Conservation (phyloP, 1,140 invertebrate genomes). For the Leguminivora glycinivorella region DNA sequence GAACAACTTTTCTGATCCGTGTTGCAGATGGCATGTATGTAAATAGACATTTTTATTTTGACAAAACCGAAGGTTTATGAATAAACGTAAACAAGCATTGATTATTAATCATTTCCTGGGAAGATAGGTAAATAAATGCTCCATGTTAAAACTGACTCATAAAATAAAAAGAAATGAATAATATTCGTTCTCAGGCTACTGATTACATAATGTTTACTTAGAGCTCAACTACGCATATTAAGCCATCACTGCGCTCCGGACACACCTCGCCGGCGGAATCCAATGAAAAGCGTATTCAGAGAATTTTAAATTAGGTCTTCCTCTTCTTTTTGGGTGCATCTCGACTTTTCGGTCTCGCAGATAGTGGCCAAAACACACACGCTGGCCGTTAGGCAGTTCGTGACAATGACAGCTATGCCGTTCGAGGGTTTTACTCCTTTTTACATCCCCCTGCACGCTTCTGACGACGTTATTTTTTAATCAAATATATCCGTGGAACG, state of each 20-base stretch:
- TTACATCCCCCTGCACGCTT: conserved; percentile 59
- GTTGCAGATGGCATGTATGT: no score
- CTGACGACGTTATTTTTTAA: conserved; percentile 80
- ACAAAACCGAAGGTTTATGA: no score
- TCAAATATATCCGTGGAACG: conserved; percentile 78
- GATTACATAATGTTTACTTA: not conserved
- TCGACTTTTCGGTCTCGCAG: conserved; percentile 48
- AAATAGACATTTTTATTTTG: no score
- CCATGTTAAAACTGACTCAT: no score
- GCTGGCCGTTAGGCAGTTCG: conserved; percentile 52
- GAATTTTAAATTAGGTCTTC: conserved; percentile 17
- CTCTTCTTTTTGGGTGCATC: conserved; percentile 34
- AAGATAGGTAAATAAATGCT: no score
- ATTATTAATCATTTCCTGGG: no score
- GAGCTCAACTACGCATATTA: conserved; percentile 1
- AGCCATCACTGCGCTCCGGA: not conserved
- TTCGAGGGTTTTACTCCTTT: conserved; percentile 71
- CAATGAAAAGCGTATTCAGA: conserved; percentile 18
- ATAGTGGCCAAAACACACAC: conserved; percentile 71
- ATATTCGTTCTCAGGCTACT: not conserved
- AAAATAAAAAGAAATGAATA: no score
- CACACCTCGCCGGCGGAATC: not conserved
- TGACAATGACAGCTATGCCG: conserved; percentile 77
- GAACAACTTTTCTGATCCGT: no score
- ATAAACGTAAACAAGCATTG: no score